A percentile compares a stretch with the other conserved stretches of the same genome.
Conservation (phyloP, 2,797 vertebrate species). For the Xenops minutus region DNA sequence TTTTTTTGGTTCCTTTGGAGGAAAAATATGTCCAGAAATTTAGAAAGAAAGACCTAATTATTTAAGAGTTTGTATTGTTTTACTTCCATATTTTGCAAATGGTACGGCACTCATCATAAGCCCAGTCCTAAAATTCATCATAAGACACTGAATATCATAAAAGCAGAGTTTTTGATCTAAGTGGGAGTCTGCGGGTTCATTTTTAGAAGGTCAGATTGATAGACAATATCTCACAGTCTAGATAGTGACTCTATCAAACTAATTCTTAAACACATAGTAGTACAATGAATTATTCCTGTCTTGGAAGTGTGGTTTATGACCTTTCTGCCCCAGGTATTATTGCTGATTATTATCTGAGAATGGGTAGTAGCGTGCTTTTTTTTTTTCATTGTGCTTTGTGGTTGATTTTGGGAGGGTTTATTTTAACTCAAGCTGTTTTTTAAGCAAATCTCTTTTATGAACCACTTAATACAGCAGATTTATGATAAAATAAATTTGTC, state of each 20-base stretch:
- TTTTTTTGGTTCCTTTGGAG: slow-evolving; percentile 21
- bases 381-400: slow-evolving; percentile 20
- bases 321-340: slow-evolving; percentile 71
- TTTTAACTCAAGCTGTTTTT: slow-evolving; percentile 12
- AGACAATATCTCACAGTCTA: slow-evolving; percentile 57
- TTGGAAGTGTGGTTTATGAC: slow-evolving; percentile 65
- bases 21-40: neutral
- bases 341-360: slow-evolving; percentile 72
- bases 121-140: neutral
- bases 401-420: neutral
- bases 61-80: neutral
- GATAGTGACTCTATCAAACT: slow-evolving; percentile 72
- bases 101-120: neutral
- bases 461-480: neutral
- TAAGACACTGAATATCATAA: neutral
- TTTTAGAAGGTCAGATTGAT: slow-evolving; percentile 72
- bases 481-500: neutral
- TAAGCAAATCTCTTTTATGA: slow-evolving; percentile 41
- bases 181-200: slow-evolving; percentile 26
- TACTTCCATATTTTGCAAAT: neutral
- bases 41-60: neutral
- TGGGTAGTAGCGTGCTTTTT: slow-evolving; percentile 42
- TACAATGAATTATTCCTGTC: slow-evolving; percentile 72
- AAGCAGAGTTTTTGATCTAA: slow-evolving; percentile 34
- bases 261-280: slow-evolving; percentile 68